Evolutionary conservation across 2,113 vertebrate genomes (phyloP).

Genomic region (Takifugu flavidus): DNA sequence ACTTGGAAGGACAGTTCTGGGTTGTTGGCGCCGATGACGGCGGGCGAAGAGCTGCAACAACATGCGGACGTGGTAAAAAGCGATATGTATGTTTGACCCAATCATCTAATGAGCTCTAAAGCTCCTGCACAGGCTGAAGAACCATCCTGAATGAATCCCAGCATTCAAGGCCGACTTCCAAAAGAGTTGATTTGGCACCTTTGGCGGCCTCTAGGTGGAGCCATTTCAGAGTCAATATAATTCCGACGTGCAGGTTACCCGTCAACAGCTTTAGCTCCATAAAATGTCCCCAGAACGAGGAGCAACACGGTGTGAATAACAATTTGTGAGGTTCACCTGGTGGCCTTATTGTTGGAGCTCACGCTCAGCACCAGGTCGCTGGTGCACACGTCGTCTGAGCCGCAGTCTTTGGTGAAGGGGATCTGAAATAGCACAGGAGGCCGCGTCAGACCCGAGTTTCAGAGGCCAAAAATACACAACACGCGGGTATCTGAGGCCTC

Average conservation of each 20-base stretch:
- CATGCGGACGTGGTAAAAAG: too few relatives aligned
- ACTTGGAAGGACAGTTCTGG: conserved; percentile 79
- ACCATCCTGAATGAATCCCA: conserved; percentile 7
- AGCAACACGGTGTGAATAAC: too few relatives aligned
- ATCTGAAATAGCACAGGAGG: conserved; percentile 65
- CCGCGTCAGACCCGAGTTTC: background rate
- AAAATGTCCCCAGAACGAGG: too few relatives aligned
- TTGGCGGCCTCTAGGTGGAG: too few relatives aligned
- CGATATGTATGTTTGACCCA: background rate
- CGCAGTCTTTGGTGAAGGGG: conserved; percentile 90
- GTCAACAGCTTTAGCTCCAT: too few relatives aligned
- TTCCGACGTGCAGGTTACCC: background rate
- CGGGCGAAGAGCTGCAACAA: conserved; percentile 75
- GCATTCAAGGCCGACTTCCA: conserved; percentile 16
- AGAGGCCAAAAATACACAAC: background rate
- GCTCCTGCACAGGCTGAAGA: conserved; percentile 6
- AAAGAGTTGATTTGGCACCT: conserved; percentile 1
- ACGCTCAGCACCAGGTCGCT: conserved; percentile 82
- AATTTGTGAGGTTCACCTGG: conserved; percentile 62
- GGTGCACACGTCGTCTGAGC: conserved; percentile 83
- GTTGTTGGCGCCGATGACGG: conserved; percentile 80
- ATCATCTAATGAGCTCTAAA: conserved; percentile 28
- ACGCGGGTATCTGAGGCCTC: background rate
- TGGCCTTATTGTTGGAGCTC: conserved; percentile 56
- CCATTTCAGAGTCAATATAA: too few relatives aligned